Evolutionary conservation across 2,113 vertebrate species (phyloP).

Genomic region (Isichthys henryi): DNA sequence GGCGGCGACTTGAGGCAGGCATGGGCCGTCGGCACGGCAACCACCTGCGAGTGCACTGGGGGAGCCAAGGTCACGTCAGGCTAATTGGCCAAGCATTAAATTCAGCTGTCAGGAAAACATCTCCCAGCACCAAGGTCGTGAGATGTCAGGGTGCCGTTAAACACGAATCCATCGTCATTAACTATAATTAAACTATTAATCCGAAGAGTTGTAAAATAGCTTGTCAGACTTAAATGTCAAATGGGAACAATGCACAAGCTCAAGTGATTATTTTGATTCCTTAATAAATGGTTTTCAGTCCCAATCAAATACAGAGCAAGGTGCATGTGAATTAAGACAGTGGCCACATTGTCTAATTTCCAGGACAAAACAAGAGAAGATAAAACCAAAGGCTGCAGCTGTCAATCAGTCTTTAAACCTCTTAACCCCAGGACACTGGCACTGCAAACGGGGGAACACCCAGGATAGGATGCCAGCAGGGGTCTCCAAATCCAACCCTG

Average conservation of each 20-base stretch:
- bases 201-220: constrained; percentile 7
- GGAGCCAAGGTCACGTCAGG: not conserved
- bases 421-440: not conserved
- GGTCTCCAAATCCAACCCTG: not conserved
- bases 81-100: not conserved
- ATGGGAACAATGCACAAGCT: not conserved
- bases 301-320: not conserved
- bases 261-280: not conserved
- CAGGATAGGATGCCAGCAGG: not conserved
- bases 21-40: not conserved
- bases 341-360: not conserved
- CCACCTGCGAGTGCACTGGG: not conserved
- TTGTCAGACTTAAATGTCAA: constrained; percentile 9
- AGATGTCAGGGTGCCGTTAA: not conserved
- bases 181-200: constrained; percentile 15
- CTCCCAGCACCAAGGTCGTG: not conserved
- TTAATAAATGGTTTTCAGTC: not conserved
- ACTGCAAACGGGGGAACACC: not conserved
- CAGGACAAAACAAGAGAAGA: not conserved
- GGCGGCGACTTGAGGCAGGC: not conserved
- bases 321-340: not conserved
- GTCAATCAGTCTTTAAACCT: not conserved
- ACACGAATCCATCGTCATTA: not conserved
- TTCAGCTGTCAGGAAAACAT: not conserved
- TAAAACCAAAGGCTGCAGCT: not conserved